Percentiles rank a stretch among this genome's conserved stretches.
These are phyloP conservation scores for Medauroidea extradentata DNA, from an alignment of 1,140 invertebrate species.

Conservation along the genomic window DNA sequence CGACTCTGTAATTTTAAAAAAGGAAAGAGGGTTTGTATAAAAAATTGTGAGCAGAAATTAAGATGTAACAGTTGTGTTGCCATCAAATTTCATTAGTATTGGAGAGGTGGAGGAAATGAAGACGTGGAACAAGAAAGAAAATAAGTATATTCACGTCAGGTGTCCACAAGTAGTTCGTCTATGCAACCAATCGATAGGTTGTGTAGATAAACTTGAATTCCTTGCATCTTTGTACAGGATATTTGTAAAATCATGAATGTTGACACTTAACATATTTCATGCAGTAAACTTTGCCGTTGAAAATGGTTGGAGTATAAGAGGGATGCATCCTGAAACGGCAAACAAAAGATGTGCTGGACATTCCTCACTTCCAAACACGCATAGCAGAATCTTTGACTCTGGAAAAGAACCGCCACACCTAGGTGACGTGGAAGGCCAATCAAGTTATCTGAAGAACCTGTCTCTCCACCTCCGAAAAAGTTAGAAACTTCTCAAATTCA, in stretches of 20 bases:
- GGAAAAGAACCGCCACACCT: slow-evolving; percentile 1
- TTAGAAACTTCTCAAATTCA: not conserved
- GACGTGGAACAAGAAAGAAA: slow-evolving; percentile 33
- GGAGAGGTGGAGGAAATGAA: slow-evolving; percentile 35
- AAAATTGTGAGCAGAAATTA: slow-evolving; percentile 17
- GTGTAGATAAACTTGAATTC: slow-evolving; percentile 38
- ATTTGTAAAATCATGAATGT: slow-evolving; percentile 33
- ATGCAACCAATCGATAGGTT: slow-evolving; percentile 40
- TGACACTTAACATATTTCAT: slow-evolving; percentile 32
- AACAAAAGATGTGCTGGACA: slow-evolving; percentile 10
- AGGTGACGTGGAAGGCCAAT: not conserved
- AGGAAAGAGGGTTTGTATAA: slow-evolving; percentile 10
- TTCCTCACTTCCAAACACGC: slow-evolving; percentile 9
- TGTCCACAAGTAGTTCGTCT: slow-evolving; percentile 33
- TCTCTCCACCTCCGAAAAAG: not conserved
- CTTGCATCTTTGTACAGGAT: slow-evolving; percentile 25
- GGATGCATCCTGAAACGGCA: slow-evolving; percentile 9
- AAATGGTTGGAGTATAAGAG: slow-evolving; percentile 33
- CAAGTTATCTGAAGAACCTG: not conserved
- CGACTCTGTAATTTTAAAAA: slow-evolving; percentile 39
- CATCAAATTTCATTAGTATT: slow-evolving; percentile 43
- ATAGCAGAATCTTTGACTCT: slow-evolving; percentile 13
- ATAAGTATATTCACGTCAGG: slow-evolving; percentile 32
- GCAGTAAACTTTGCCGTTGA: slow-evolving; percentile 25
- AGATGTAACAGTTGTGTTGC: slow-evolving; percentile 36